Evolutionary conservation across 2,113 vertebrate species (phyloP).

Genomic region (Gavialis gangeticus): DNA sequence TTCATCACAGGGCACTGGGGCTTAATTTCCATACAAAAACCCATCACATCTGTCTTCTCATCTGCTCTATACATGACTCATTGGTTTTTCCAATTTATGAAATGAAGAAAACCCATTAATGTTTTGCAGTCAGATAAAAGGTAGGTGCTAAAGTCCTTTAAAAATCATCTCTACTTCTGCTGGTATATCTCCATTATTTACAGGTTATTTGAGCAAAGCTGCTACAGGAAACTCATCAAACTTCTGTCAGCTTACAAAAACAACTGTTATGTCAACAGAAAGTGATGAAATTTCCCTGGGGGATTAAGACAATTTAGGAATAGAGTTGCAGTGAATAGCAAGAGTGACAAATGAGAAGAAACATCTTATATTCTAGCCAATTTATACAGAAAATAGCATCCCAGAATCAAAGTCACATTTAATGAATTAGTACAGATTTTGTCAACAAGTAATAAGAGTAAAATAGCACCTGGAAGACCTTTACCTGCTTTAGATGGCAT

Average conservation of each 20-base stretch:
- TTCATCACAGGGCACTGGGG: slow-evolving; percentile 25
- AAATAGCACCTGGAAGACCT: neutral
- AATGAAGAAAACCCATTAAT: slow-evolving; percentile 48
- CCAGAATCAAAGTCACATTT: slow-evolving; percentile 14
- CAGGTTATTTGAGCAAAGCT: slow-evolving; percentile 27
- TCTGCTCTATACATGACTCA: slow-evolving; percentile 4
- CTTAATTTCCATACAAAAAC: slow-evolving; percentile 43
- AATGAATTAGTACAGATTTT: slow-evolving; percentile 21
- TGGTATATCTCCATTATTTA: slow-evolving; percentile 27
- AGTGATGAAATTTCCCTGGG: slow-evolving; percentile 16
- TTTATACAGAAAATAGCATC: slow-evolving; percentile 5
- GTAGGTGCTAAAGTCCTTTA: slow-evolving; percentile 8
- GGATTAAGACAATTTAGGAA: neutral
- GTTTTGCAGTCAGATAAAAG: slow-evolving; percentile 11
- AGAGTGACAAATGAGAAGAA: slow-evolving; percentile 21
- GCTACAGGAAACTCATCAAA: slow-evolving; percentile 30
- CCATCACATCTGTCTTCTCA: slow-evolving; percentile 27
- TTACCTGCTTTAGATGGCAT: neutral
- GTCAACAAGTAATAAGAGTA: neutral
- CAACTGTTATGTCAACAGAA: slow-evolving; percentile 13
- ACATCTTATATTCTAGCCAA: neutral
- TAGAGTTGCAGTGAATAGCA: slow-evolving; percentile 20
- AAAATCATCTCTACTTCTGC: slow-evolving; percentile 23
- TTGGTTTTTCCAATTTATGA: slow-evolving; percentile 43
- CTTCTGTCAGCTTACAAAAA: slow-evolving; percentile 8